Conservation (phyloP, 2,888 invertebrate species). For the Parelbella ahira region DNA sequence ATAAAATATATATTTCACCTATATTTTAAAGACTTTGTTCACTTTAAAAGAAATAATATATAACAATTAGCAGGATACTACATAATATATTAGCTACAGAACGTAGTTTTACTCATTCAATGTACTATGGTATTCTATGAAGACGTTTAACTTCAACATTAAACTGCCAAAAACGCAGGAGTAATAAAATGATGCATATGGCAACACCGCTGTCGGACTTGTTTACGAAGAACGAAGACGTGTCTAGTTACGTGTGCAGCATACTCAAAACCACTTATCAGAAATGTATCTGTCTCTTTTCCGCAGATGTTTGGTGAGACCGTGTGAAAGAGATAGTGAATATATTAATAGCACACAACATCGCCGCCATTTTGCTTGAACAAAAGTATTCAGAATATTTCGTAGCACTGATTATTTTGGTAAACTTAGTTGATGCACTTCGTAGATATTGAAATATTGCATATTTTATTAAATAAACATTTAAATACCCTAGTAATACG, state of each 20-base stretch:
- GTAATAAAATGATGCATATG: constrained; percentile 33
- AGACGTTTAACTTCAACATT: neutral
- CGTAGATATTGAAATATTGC: too few relatives aligned
- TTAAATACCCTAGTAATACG: too few relatives aligned
- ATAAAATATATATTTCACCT: too few relatives aligned
- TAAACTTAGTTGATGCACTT: neutral
- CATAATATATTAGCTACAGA: too few relatives aligned
- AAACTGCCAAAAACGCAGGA: constrained; percentile 28
- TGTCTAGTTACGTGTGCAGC: constrained; percentile 76
- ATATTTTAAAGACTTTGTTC: too few relatives aligned
- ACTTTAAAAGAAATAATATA: too few relatives aligned
- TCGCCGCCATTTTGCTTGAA: constrained; percentile 76
- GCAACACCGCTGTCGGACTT: constrained; percentile 60
- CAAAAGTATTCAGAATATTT: constrained; percentile 40
- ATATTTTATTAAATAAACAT: too few relatives aligned
- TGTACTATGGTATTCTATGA: too few relatives aligned
- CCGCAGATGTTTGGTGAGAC: constrained; percentile 28
- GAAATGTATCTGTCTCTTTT: constrained; percentile 56
- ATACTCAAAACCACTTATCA: constrained; percentile 58
- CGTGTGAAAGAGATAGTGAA: constrained; percentile 51
- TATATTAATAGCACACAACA: constrained; percentile 68
- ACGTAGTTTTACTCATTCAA: too few relatives aligned
- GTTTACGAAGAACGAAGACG: constrained; percentile 76
- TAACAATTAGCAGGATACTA: too few relatives aligned
- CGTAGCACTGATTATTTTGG: constrained; percentile 10